Base-by-base conservation (phyloP, 2,797 vertebrate genomes). In the Malurus leucopterus region DNA sequence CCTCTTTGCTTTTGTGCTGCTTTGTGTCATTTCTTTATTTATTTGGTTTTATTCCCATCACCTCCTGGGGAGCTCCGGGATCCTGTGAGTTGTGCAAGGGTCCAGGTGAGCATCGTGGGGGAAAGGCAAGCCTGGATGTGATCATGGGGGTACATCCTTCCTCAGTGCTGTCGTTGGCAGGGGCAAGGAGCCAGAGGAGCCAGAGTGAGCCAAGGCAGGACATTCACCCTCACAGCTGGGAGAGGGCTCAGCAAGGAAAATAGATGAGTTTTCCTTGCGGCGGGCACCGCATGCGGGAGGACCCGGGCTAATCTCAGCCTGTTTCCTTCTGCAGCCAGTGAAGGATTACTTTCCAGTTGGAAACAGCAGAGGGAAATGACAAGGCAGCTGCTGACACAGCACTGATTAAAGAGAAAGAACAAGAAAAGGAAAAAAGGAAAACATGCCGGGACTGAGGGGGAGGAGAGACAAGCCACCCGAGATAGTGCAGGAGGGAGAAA, bases 311-410 rank as follows among this genome's bases (percentile, higher is more conserved):
- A 95, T 93, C 88, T 78, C 57, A 78, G 64, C 70, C 47, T 61
- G 38, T 72, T 84, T 91, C 76, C 64, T 92, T 68, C 80, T 82
- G 41, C 67, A 74, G 71, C 26, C 2, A 49, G 69, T 87, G 90
- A 91, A 75, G 84, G 75, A 90, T 83, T 61, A 16, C 64, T 88
- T 94, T 89, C 78, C 93, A 79, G 74, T 76, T 54, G 80, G 69
- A 70, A 84, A 43, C 44, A 68, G 65, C 71, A 79, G 53, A 72
- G 47, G 71, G 51, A 90, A 92, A 69, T 81, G 51, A 88, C 23
- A 43, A 88, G 72, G 30, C 89, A 89, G 74, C 73, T 95, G 94
- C 91, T 95, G 93, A 94, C 93, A 86, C 62, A 92, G 88, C 93
- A 58, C 50, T 92, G 69, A 86, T 90, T 68, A 81, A 53, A 91